Evolutionary conservation across 2,888 invertebrate genomes (phyloP), one percentile per base, ranked within the genome.

Genomic region (Pachliopta kotzebuea): DNA sequence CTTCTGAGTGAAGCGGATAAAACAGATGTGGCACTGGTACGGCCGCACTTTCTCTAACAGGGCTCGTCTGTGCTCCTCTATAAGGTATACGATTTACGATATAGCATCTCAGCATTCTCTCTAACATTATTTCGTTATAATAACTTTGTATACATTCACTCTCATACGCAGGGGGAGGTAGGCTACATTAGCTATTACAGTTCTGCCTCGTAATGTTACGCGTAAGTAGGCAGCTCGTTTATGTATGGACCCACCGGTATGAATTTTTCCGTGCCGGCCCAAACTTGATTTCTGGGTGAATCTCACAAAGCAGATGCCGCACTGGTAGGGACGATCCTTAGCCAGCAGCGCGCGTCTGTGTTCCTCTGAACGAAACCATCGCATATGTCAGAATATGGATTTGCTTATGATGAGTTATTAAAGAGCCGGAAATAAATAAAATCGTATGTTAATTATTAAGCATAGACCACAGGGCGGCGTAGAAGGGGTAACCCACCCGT

Each of bases 1-100:
- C 90, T 95, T 95, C 89, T 95, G 95, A 81, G 94, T 94, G 88
- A 95, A 95, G 88, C 94, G 93, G 89, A 95, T 95, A 86, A 94
- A 93, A 88, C 95, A 95, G 84, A 94, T 89, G 89, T 94, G 94
- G 90, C 95, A 95, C 89, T 94, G 94, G 91, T 94, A 94, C 76
- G 94, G 94, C 86, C 92, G 92, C 91, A 91, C 92, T 92, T 92
- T 92, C 86, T 91, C 92, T 92, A 92, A 92, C 90, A 92, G 91
- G 91, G 92, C 92, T 85, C 90, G 92, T 90, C 92, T 92, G 91
- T 92, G 92, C 88, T 92, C 92, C 91, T 92, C 92, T 92, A 92
- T 90, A 92, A 91, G 83, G 79, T 86, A 90, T 85, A 90, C 85
- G 89, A 88, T 83, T 86, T 80, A 84, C 86, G 89, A 90, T 91